Evolutionary conservation across 2,888 invertebrate genomes (phyloP), one percentile per base, ranked within the genome.

Genomic region (Cephus pygmeus): DNA sequence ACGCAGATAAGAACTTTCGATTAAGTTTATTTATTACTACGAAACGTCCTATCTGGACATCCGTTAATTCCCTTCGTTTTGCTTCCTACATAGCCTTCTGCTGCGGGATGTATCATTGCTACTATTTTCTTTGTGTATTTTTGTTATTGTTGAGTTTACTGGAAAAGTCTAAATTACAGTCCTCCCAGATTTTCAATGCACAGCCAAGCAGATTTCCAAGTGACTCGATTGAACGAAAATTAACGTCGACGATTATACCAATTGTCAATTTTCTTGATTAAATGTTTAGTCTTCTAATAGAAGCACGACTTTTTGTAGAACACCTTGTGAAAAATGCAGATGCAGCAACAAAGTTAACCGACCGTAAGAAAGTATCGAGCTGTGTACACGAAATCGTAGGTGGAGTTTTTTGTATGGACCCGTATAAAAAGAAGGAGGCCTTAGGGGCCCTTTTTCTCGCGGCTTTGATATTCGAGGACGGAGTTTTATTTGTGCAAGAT

Each of bases 1-100:
- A 71, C 71, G 71, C 71, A 71, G 71, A 71, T 71, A 71, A 71
- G 71, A 71, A 71, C 71, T 71, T 71, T 71, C 71, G 71, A 71
- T 71, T 71, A 71, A 71, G 33, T 71, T 71, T 71, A 71, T 71
- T 71, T 71, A 71, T 71, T 71, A 34, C 71, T 34, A 71, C 71
- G 71, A 71, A 71, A 31, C 71, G 71, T 34, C 33, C 31, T 34
- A 71, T 71, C 71, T 31, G 31, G 71, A 71, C 71, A n/a, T 71
- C 71, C 71, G 71, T 71, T 34, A 56, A 56, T 56, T 56, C 23
- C 56, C 23, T 56, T 23, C 23, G 15, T 56, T 56, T 23, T 56
- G 23, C 56, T 56, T 23, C 56, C 23, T 9, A 23, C 9, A 40
- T 9, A 23, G 56, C 15, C 56, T 56, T 56, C 23, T 23, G 56